Percentiles rank a stretch among this genome's conserved stretches.
Conservation (phyloP, 2,888 invertebrate genomes). For the Myopa testacea region DNA sequence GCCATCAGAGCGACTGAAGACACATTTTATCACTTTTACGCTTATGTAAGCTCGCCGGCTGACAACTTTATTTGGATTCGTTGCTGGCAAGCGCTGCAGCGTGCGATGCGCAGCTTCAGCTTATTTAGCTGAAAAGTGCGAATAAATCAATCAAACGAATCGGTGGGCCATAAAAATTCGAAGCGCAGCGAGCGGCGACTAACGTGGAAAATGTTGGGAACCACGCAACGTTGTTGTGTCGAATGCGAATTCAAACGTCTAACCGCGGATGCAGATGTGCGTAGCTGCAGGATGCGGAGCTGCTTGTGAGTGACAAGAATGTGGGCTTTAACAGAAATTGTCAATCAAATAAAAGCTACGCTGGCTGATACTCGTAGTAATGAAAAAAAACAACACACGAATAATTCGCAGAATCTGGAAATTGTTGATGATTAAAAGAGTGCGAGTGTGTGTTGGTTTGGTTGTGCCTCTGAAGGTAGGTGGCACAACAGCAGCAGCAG, state of each 20-base stretch:
- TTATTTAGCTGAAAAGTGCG: constrained; percentile 21
- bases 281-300: constrained; percentile 19
- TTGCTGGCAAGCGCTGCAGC: constrained; percentile 3
- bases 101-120: constrained; percentile 4
- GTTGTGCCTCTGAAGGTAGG: neutral
- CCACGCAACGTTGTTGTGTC: neutral
- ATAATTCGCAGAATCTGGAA: too few species aligned
- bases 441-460: neutral
- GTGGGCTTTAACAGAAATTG: constrained; percentile 31
- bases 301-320: constrained; percentile 4
- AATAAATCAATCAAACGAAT: constrained; percentile 28
- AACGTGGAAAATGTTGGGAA: neutral
- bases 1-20: constrained; percentile 10
- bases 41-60: constrained; percentile 33
- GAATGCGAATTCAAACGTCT: constrained; percentile 4
- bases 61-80: constrained; percentile 34
- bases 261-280: neutral
- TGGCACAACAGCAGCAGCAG: neutral
- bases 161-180: neutral
- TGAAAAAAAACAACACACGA: neutral
- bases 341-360: constrained; percentile 30
- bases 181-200: neutral
- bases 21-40: constrained; percentile 32
- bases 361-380: constrained; percentile 4
- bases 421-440: too few species aligned